These are phyloP conservation scores for Sylvicola cinctus DNA, from an alignment of 2,888 invertebrate species.

Conservation along the genomic window DNA sequence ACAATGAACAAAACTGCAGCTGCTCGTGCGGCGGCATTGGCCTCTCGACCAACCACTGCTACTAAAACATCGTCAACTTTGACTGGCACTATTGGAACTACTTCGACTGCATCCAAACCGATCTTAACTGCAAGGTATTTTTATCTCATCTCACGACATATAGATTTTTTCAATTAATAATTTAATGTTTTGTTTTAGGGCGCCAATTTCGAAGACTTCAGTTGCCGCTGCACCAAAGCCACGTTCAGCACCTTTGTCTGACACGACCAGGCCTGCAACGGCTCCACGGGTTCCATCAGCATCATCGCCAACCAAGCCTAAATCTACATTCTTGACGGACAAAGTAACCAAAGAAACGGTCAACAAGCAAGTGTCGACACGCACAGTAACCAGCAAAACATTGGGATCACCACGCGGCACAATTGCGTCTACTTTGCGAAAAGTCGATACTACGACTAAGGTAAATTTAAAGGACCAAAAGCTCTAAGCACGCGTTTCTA, in stretches of 20 bases:
- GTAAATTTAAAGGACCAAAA: background rate
- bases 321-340: background rate
- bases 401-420: slow-evolving; percentile 1
- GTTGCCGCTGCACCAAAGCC: too few species aligned
- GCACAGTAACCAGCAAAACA: background rate
- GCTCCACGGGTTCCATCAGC: too few species aligned
- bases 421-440: slow-evolving; percentile 1
- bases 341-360: slow-evolving; percentile 2
- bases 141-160: too few species aligned
- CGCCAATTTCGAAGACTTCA: too few species aligned
- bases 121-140: background rate
- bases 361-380: slow-evolving; percentile 1
- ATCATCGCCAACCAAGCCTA: too few species aligned
- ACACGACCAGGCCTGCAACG: too few species aligned
- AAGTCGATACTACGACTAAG: background rate
- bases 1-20: slow-evolving; percentile 2
- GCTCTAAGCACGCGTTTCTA: too few species aligned
- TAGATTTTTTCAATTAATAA: too few species aligned
- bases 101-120: background rate
- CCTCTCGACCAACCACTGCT: background rate
- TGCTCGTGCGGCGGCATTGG: background rate
- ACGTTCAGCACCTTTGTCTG: too few species aligned
- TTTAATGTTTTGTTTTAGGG: too few species aligned
- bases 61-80: background rate
- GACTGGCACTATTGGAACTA: too few species aligned